phyloP scores from a whole-genome alignment of 2,113 vertebrate genomes.

The Pelmatolapia mariae region DNA sequence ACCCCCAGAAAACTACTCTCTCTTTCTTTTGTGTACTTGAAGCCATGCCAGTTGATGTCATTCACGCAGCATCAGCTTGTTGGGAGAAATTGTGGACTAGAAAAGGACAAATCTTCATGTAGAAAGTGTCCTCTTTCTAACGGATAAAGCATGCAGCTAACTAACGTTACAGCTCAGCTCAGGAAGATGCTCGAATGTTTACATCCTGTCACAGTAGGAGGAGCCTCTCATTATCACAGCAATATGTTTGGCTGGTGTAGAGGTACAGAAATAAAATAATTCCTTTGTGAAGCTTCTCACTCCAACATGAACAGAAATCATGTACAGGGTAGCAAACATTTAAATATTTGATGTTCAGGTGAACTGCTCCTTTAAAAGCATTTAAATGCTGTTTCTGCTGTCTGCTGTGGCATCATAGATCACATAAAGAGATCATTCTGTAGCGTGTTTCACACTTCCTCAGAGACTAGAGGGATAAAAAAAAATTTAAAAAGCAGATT shows the following conservation, averaged over 20 bases:
- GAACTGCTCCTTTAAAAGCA: background rate
- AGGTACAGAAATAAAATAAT: background rate
- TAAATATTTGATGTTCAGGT: background rate
- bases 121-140: background rate
- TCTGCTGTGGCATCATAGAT: background rate
- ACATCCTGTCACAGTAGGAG: background rate
- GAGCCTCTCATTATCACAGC: background rate
- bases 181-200: background rate
- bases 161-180: background rate
- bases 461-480: background rate
- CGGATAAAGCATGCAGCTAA: background rate
- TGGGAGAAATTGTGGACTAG: background rate
- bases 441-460: background rate
- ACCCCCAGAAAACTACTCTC: background rate
- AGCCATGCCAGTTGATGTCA: background rate
- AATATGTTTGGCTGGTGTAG: background rate
- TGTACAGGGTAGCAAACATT: background rate
- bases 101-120: background rate
- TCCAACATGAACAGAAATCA: background rate
- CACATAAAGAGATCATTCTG: background rate
- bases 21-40: background rate
- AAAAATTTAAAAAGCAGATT: background rate
- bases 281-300: background rate
- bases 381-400: background rate
- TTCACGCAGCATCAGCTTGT: background rate